These are phyloP conservation scores for Uropsilus gracilis DNA, from an alignment of 2,113 vertebrate genomes.

Conservation along the genomic window DNA sequence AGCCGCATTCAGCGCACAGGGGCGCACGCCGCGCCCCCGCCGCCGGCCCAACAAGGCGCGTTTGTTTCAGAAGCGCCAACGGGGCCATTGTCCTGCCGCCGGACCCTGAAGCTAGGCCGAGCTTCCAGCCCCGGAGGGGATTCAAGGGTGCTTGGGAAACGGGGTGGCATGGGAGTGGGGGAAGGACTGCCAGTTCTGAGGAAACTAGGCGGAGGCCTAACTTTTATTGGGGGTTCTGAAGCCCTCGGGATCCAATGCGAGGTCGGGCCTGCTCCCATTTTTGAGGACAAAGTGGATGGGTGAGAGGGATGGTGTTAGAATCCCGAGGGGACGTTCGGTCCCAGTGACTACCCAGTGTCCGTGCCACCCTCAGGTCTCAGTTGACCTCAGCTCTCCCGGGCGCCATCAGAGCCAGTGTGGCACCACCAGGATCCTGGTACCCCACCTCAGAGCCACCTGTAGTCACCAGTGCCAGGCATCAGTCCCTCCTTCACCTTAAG, in stretches of 20 bases:
- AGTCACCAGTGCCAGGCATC: not conserved
- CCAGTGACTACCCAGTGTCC: not conserved
- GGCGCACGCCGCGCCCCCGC: conserved; percentile 68
- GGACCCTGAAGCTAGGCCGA: conserved; percentile 7
- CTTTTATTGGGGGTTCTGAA: not conserved
- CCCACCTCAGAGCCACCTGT: too few species aligned
- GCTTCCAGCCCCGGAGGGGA: conserved; percentile 4
- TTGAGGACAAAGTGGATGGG: not conserved
- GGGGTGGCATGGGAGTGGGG: conserved; percentile 21
- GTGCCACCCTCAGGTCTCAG: not conserved
- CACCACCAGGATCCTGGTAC: not conserved
- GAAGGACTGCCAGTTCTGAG: not conserved
- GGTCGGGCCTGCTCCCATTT: not conserved
- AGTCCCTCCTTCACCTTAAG: not conserved
- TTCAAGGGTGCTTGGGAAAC: conserved; percentile 54
- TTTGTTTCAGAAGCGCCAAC: conserved; percentile 73
- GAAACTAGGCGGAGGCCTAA: not conserved
- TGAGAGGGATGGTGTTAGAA: not conserved
- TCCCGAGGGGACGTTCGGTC: not conserved
- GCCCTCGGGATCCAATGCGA: not conserved
- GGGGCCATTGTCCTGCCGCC: conserved; percentile 69
- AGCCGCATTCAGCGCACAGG: conserved; percentile 63
- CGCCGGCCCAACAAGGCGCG: conserved; percentile 69
- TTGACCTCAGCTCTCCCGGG: not conserved
- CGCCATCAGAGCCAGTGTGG: not conserved